phyloP scores from a whole-genome alignment of 2,797 vertebrate genomes.

The Sebastes jordani region DNA sequence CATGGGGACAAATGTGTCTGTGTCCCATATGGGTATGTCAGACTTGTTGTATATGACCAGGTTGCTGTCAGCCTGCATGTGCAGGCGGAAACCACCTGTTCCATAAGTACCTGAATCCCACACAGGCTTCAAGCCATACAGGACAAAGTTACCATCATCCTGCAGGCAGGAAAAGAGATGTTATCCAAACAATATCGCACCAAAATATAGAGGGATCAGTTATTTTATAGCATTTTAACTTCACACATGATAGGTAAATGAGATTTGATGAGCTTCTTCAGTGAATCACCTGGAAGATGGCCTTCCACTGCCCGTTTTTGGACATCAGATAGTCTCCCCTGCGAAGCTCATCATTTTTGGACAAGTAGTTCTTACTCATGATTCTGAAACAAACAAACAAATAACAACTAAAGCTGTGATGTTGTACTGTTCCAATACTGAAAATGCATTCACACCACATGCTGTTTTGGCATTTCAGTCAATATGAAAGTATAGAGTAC shows the following conservation, averaged over 20 bases:
- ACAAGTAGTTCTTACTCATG: slow-evolving; percentile 53
- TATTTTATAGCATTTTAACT: background rate
- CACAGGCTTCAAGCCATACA: background rate
- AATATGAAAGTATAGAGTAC: background rate
- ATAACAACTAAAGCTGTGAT: too few species aligned
- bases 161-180: background rate
- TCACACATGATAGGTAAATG: background rate
- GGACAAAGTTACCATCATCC: slow-evolving; percentile 9
- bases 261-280: background rate
- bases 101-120: background rate
- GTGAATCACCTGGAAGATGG: slow-evolving; percentile 36
- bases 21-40: background rate
- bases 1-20: background rate
- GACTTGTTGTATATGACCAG: background rate
- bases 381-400: slow-evolving; percentile 2
- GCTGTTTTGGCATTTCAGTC: background rate
- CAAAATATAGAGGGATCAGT: background rate
- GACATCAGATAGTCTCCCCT: slow-evolving; percentile 39
- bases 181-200: background rate
- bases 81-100: background rate
- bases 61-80: background rate
- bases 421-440: too few species aligned
- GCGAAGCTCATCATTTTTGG: slow-evolving; percentile 26
- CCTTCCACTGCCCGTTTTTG: slow-evolving; percentile 47
- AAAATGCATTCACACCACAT: background rate